A percentile compares a stretch with the other conserved stretches of the same genome.
Conservation (phyloP, 2,888 invertebrate species). For the Drosophila nigricruria region DNA sequence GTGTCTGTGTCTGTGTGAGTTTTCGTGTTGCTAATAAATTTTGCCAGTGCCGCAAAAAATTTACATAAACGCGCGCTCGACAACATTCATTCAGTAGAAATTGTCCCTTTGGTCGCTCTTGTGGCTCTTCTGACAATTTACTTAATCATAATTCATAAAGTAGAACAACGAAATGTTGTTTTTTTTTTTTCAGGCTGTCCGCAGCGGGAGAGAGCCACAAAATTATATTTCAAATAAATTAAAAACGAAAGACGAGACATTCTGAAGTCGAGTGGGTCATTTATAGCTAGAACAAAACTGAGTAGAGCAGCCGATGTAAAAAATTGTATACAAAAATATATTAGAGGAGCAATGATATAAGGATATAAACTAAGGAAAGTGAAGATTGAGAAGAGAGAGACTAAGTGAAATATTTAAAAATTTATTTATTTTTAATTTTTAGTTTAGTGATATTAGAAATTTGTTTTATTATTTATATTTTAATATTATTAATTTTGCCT, state of each 20-base stretch:
- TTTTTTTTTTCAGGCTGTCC: too few relatives aligned
- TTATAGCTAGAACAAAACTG: too few relatives aligned
- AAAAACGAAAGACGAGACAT: not conserved
- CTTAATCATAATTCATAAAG: conserved; percentile 46
- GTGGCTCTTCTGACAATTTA: conserved; percentile 37
- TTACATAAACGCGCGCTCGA: conserved; percentile 69
- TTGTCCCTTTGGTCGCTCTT: conserved; percentile 36
- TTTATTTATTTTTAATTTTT: too few relatives aligned
- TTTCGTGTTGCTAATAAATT: conserved; percentile 67
- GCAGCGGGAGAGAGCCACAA: not conserved
- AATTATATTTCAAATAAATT: not conserved
- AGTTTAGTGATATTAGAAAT: too few relatives aligned
- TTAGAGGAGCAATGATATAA: not conserved
- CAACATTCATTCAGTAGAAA: conserved; percentile 41
- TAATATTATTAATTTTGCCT: too few relatives aligned
- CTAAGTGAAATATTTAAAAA: too few relatives aligned
- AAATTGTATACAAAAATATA: not conserved
- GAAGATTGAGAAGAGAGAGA: too few relatives aligned
- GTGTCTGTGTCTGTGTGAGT: conserved; percentile 24
- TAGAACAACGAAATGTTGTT: conserved; percentile 11
- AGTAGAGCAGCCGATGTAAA: too few relatives aligned
- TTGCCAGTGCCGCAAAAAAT: conserved; percentile 33
- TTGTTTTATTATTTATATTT: too few relatives aligned
- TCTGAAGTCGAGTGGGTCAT: not conserved
- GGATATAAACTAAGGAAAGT: too few relatives aligned